A percentile compares a stretch with the other conserved stretches of the same genome.
phyloP scores from a whole-genome alignment of 2,888 invertebrate species.

The Elysia crispata region DNA sequence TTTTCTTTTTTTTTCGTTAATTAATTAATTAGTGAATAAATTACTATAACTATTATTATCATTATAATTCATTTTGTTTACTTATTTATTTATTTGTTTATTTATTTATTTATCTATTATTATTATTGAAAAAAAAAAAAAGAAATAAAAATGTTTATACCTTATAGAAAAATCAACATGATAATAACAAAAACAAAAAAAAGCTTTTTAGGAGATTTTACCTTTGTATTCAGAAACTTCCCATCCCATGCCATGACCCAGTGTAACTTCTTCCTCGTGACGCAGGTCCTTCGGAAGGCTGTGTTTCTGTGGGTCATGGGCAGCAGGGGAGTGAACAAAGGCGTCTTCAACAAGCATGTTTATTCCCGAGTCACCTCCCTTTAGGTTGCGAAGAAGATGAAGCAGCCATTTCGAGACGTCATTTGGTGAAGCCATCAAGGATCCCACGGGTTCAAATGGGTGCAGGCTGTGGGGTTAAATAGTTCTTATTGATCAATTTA shows the following conservation, averaged over 20 bases:
- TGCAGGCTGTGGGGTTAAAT: constrained; percentile 27
- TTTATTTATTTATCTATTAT: too few relatives aligned
- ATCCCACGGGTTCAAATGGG: constrained; percentile 38
- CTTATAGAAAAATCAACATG: too few relatives aligned
- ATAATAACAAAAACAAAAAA: too few relatives aligned
- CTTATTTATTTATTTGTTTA: too few relatives aligned
- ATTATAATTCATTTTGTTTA: too few relatives aligned
- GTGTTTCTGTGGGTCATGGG: background rate
- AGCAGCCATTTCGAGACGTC: constrained; percentile 40
- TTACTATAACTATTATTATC: too few relatives aligned
- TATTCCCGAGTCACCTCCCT: constrained; percentile 35
- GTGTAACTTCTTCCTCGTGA: constrained; percentile 3
- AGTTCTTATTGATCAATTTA: background rate
- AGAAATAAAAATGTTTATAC: too few relatives aligned
- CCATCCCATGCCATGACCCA: constrained; percentile 46
- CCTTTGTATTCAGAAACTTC: constrained; percentile 38
- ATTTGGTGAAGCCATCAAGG: constrained; percentile 35
- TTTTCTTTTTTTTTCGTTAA: too few relatives aligned
- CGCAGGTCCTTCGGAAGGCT: background rate
- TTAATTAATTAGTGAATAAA: too few relatives aligned
- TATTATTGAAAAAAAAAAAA: too few relatives aligned
- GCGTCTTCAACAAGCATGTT: constrained; percentile 35
- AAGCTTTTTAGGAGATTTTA: background rate
- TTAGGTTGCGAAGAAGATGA: constrained; percentile 30
- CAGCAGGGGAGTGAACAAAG: constrained; percentile 33